Evolutionary conservation across 2,113 vertebrate species (phyloP), one percentile per base, ranked within the genome.

Genomic region (Megaptera novaeangliae): DNA sequence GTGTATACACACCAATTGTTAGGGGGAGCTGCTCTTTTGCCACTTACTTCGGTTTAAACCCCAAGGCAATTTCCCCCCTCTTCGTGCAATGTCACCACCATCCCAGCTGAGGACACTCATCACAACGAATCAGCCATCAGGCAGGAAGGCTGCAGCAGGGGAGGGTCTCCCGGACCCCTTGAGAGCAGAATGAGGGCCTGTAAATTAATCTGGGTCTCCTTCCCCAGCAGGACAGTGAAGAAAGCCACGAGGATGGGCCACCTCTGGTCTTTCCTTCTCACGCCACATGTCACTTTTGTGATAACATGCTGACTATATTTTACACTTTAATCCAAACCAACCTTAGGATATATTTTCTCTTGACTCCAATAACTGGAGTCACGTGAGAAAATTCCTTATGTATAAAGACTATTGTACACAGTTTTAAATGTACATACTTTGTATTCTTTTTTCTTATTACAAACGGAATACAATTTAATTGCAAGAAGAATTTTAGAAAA

Each of bases 161-260:
- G 1, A 55, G 25, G 20, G 34, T 66, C 31, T 59, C 34, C 18
- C 31, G 36, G 39, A 52, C 7, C 74, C 68, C 86, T 36, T 44
- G 74, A 78, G 8, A 77, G 41, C 14, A 18, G 74, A 83, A 18
- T 49, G 87, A 87, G 59, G 77, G n/a, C 7, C 72, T 96, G 86
- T 84, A 83, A 96, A 96, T 97, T 96, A 92, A 89, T 57, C 68
- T 36, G 82, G 29, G 57, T 83, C 96, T 94, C 81, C n/a, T 57
- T 41, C 9, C 66, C 20, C 78, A 49, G 88, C 44, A 66, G 88
- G 68, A 63, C 64, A 89, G 1, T 66, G 17, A 46, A 64, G 71
- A 55, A 63, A 78, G 34, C 55, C 39, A 25, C 5, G 0, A 46
- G 46, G 10, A 34, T 0, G 8, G 29, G 0, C 3, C 14, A 25